Percentiles rank a stretch among this genome's conserved stretches.
Conservation (phyloP, 2,888 invertebrate species). For the Cynaeus angustus region DNA sequence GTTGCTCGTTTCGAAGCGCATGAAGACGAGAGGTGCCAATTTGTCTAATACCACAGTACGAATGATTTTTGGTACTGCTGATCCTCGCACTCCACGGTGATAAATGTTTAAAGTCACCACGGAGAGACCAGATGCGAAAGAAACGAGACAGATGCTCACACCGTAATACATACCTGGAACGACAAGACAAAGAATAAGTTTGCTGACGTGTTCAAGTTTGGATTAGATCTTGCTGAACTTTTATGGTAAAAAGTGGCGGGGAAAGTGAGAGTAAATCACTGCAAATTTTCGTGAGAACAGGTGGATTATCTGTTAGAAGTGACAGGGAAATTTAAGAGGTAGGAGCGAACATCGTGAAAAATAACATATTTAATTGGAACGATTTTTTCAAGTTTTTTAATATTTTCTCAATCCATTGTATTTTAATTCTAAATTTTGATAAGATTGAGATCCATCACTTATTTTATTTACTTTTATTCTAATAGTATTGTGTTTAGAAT, state of each 20-base stretch:
- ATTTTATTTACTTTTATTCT: no score
- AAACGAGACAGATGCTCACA: conserved; percentile 87
- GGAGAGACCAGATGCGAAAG: conserved; percentile 86
- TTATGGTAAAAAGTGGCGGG: conserved; percentile 1
- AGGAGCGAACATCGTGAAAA: not conserved
- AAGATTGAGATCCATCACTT: no score
- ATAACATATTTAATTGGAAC: not conserved
- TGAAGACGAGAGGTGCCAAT: conserved; percentile 82
- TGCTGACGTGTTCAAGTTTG: conserved; percentile 2
- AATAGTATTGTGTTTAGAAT: no score
- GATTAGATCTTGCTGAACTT: conserved; percentile 16
- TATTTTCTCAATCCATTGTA: no score
- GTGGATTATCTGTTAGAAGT: conserved; percentile 2
- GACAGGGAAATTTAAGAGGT: conserved; percentile 4
- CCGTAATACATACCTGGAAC: conserved; percentile 86
- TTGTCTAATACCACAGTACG: conserved; percentile 84
- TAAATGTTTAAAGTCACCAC: conserved; percentile 91
- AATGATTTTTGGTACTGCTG: conserved; percentile 82
- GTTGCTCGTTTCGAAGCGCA: conserved; percentile 77
- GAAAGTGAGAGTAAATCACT: conserved; percentile 25
- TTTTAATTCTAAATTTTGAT: no score
- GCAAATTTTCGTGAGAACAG: conserved; percentile 7
- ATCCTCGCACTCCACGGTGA: conserved; percentile 87
- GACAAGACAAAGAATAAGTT: conserved; percentile 49
- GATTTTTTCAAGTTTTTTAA: no score